phyloP scores from a whole-genome alignment of 2,797 vertebrate genomes.

The Falco biarmicus region DNA sequence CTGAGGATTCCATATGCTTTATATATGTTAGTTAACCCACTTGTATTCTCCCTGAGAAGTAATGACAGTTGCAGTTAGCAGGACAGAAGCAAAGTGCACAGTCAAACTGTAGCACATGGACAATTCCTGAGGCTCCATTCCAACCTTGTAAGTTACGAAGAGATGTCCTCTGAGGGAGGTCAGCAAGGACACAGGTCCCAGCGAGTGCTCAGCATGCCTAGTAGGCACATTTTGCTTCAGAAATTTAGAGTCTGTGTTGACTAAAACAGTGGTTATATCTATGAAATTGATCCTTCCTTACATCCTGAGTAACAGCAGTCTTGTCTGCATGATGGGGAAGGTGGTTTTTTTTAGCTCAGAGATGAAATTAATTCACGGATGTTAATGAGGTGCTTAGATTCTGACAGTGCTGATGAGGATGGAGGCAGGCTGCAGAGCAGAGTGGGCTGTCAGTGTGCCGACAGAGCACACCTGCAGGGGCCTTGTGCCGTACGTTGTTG shows the following conservation, averaged over 20 bases:
- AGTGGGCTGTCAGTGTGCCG: not conserved
- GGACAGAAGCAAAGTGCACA: not conserved
- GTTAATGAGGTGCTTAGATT: conserved; percentile 6
- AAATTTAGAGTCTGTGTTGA: not conserved
- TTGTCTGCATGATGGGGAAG: not conserved
- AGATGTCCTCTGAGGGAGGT: not conserved
- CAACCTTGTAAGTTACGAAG: not conserved
- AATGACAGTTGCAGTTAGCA: not conserved
- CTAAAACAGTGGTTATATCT: not conserved
- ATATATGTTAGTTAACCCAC: not conserved
- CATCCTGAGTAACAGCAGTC: not conserved
- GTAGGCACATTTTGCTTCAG: not conserved
- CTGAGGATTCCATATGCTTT: not conserved
- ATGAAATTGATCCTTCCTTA: not conserved
- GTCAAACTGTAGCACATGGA: not conserved
- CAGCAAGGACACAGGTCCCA: not conserved
- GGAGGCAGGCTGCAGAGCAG: not conserved
- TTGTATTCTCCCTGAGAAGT: not conserved
- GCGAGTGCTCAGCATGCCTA: not conserved
- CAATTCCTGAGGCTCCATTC: not conserved
- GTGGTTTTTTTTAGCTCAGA: not conserved
- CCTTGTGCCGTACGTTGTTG: rapidly evolving
- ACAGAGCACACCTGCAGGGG: not conserved
- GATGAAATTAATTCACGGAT: not conserved
- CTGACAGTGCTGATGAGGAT: not conserved